Percentiles rank a stretch among this genome's conserved stretches.
phyloP scores from a whole-genome alignment of 2,113 vertebrate genomes.

The Martes martes region DNA sequence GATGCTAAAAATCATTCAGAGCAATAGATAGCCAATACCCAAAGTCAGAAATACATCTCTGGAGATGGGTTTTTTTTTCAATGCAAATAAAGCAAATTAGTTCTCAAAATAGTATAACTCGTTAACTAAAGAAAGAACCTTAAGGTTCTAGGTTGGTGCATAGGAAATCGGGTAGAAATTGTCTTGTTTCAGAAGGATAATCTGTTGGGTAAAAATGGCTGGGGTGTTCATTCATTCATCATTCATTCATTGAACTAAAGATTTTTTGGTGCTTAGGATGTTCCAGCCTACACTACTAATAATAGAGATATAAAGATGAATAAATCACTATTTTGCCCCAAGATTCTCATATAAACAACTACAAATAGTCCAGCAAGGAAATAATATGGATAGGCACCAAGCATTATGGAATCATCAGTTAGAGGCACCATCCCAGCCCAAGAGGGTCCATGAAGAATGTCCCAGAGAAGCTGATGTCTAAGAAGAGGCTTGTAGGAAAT shows the following conservation, averaged over 20 bases:
- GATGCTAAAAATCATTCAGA: background rate
- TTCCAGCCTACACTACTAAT: background rate
- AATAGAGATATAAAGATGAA: background rate
- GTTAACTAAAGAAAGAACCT: background rate
- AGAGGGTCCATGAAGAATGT: background rate
- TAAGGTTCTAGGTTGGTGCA: background rate
- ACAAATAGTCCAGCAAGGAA: background rate
- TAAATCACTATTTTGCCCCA: background rate
- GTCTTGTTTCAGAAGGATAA: rapidly evolving
- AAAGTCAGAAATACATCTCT: background rate
- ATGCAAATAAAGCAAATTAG: background rate
- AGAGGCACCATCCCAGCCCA: background rate
- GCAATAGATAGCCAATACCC: background rate
- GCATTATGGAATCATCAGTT: background rate
- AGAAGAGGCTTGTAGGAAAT: background rate
- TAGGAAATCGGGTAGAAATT: background rate
- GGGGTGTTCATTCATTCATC: background rate
- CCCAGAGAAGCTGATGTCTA: background rate
- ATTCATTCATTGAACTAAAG: background rate
- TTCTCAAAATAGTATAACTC: background rate
- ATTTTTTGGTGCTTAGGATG: background rate
- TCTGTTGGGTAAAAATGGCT: background rate
- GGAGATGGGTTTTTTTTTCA: background rate
- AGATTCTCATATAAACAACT: background rate
- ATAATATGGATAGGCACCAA: background rate